Evolutionary conservation across 2,797 vertebrate species (phyloP).

Genomic region (Cephalopachus bancanus): DNA sequence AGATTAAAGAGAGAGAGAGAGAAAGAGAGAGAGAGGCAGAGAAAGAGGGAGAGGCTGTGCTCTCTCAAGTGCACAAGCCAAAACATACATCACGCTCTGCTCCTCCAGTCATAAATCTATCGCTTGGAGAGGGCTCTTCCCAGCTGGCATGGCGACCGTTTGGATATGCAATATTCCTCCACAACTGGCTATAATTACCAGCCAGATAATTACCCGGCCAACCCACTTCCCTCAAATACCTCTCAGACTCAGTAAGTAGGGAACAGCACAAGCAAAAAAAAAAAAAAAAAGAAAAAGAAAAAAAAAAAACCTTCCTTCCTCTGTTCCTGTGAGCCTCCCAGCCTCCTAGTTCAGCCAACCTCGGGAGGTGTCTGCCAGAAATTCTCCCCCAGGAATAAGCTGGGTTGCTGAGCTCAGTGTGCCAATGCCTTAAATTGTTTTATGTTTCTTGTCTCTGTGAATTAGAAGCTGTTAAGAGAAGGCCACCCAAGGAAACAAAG

Average conservation of each 20-base stretch:
- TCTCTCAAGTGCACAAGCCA: slow-evolving; percentile 11
- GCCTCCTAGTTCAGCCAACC: neutral
- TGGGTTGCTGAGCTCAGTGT: neutral
- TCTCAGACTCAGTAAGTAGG: neutral
- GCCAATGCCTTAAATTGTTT: slow-evolving; percentile 60
- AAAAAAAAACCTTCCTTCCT: neutral
- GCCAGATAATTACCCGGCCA: slow-evolving; percentile 60
- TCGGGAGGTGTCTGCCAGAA: slow-evolving; percentile 21
- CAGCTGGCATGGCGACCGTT: neutral
- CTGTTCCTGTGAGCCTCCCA: neutral
- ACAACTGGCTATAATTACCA: slow-evolving; percentile 74
- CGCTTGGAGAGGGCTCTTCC: neutral
- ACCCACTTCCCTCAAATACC: slow-evolving; percentile 45
- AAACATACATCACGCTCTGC: neutral
- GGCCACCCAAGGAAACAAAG: slow-evolving; percentile 57
- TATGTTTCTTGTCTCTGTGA: slow-evolving; percentile 73
- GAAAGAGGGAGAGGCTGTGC: neutral
- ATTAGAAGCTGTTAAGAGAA: slow-evolving; percentile 65
- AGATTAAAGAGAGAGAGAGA: slow-evolving; percentile 60
- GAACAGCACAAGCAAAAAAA: neutral
- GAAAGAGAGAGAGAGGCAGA: neutral
- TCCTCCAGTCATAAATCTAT: slow-evolving; percentile 39
- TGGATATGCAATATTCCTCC: neutral
- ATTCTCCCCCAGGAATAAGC: neutral
- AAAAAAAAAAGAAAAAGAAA: no score